A percentile compares a stretch with the other conserved stretches of the same genome.
Conservation (phyloP, 2,113 vertebrate genomes). For the mouse (Mus musculus) region GRCm39 chr8:106240001-106240500, state of each 20-base stretch:
- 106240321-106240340: background rate
- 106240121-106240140: background rate
- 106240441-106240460: slow-evolving; percentile 1
- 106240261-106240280: background rate
- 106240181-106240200: background rate
- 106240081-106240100: background rate
- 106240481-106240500: background rate
- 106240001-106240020: background rate
- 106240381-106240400: background rate
- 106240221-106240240: background rate
- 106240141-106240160: background rate
- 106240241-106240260: background rate
- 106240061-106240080: background rate
- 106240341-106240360: background rate
- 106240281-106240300: background rate
- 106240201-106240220: background rate
- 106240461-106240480: background rate
- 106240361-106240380: background rate
- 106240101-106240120: background rate
- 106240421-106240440: background rate
- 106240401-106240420: background rate
- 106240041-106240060: background rate
- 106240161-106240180: background rate
- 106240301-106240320: background rate
- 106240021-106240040: background rate